phyloP scores from a whole-genome alignment of 2,888 invertebrate genomes.

The Drosophila putrida region DNA sequence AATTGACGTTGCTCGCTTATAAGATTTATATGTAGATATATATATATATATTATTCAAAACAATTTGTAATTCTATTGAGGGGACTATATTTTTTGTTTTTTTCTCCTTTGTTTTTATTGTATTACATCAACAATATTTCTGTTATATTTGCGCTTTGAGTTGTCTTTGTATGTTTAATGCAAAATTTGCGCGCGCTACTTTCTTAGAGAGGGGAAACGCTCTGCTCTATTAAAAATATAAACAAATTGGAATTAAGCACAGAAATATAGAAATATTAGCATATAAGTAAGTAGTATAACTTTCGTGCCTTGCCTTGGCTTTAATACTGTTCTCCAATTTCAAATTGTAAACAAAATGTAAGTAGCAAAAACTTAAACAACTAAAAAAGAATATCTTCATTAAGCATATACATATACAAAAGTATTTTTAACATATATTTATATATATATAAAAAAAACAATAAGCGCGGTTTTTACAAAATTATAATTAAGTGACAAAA shows the following conservation, averaged over 20 bases:
- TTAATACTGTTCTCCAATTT: slow-evolving; percentile 79
- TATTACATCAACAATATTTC: slow-evolving; percentile 44
- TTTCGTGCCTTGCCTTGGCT: slow-evolving; percentile 65
- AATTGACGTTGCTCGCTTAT: slow-evolving; percentile 47
- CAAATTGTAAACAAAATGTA: slow-evolving; percentile 69
- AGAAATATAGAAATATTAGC: slow-evolving; percentile 53
- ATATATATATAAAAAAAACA: slow-evolving; percentile 26
- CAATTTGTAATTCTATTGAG: slow-evolving; percentile 65
- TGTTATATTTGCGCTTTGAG: slow-evolving; percentile 51
- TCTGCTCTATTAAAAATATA: slow-evolving; percentile 40
- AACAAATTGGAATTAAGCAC: slow-evolving; percentile 73
- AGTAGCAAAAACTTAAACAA: slow-evolving; percentile 67
- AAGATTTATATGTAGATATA: slow-evolving; percentile 14
- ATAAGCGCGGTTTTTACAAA: slow-evolving; percentile 69
- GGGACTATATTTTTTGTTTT: slow-evolving; percentile 21
- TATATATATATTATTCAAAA: slow-evolving; percentile 39
- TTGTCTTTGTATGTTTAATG: slow-evolving; percentile 30
- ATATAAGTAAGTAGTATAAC: slow-evolving; percentile 42
- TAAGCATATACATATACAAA: slow-evolving; percentile 39
- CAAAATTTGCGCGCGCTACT: slow-evolving; percentile 34
- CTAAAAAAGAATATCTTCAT: slow-evolving; percentile 48
- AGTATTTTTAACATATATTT: slow-evolving; percentile 25
- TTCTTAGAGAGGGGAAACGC: slow-evolving; percentile 29
- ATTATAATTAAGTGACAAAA: slow-evolving; percentile 50
- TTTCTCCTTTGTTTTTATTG: slow-evolving; percentile 40